A percentile compares a stretch with the other conserved stretches of the same genome.
Evolutionary conservation across 2,888 invertebrate species (phyloP).

Genomic region (Lacanobia wlatinum): DNA sequence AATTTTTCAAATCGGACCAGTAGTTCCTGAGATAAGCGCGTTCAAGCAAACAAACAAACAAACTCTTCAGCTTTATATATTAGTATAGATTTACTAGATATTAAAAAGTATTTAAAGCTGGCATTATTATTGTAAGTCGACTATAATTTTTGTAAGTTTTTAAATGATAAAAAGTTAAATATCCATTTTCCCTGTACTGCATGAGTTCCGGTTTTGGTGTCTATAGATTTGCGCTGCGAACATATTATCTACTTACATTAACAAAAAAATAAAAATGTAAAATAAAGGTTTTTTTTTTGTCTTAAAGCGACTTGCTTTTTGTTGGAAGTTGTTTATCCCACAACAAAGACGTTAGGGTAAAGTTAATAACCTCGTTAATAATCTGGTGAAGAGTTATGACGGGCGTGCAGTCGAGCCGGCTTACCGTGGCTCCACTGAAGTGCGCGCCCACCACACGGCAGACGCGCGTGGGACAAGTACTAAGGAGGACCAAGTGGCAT

Average conservation of each 20-base stretch:
- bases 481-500: not conserved
- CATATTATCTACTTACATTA: not conserved
- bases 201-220: not conserved
- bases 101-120: constrained; percentile 40
- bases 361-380: constrained; percentile 67
- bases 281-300: not conserved
- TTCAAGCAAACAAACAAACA: too few species aligned
- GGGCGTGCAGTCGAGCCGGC: constrained; percentile 39
- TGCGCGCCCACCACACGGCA: constrained; percentile 38
- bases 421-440: constrained; percentile 31
- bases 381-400: constrained; percentile 64
- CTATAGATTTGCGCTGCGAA: not conserved
- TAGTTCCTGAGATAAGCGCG: too few species aligned
- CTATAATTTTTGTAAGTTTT: constrained; percentile 4
- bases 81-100: constrained; percentile 24
- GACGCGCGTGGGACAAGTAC: constrained; percentile 28
- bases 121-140: constrained; percentile 34
- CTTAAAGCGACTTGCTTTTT: constrained; percentile 25
- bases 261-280: not conserved
- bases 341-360: constrained; percentile 62
- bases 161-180: not conserved
- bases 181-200: not conserved
- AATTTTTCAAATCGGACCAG: too few species aligned
- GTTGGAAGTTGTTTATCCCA: constrained; percentile 46
- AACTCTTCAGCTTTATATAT: too few species aligned